These are phyloP conservation scores for Gambusia affinis DNA, from an alignment of 2,113 vertebrate species.

Conservation along the genomic window DNA sequence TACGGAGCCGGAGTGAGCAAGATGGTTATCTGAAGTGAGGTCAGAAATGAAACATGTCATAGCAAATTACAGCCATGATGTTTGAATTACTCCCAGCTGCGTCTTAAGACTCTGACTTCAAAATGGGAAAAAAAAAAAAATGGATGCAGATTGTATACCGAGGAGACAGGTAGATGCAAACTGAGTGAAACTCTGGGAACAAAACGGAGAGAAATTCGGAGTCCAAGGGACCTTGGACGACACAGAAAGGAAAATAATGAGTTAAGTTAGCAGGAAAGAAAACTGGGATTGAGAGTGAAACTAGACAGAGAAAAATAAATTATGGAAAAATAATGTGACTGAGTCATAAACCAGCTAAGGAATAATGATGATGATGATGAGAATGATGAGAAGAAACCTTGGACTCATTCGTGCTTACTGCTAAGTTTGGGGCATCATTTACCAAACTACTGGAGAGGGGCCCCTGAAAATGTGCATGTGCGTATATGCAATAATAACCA, in stretches of 20 bases:
- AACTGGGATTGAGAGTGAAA: constrained; percentile 47
- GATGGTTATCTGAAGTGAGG: constrained; percentile 83
- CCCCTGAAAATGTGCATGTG: constrained; percentile 58
- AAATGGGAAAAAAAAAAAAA: constrained; percentile 4
- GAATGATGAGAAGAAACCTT: constrained; percentile 79
- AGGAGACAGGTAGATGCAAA: constrained; percentile 40
- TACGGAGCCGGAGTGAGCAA: constrained; percentile 64
- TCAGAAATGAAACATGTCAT: constrained; percentile 86
- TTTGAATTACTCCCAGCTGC: constrained; percentile 80
- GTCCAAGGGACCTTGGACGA: constrained; percentile 54
- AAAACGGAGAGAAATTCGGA: constrained; percentile 16
- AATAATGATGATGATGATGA: constrained; percentile 77
- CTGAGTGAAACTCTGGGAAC: constrained; percentile 4
- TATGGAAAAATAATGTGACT: constrained; percentile 85
- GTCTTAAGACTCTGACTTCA: constrained; percentile 62
- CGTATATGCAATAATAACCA: constrained; percentile 81
- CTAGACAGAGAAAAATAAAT: constrained; percentile 60
- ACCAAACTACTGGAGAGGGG: constrained; percentile 79
- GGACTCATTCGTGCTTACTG: constrained; percentile 75
- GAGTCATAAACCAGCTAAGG: constrained; percentile 81
- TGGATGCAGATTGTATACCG: constrained; percentile 34
- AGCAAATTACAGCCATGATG: constrained; percentile 85
- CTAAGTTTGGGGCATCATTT: constrained; percentile 85
- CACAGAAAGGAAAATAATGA: constrained; percentile 66
- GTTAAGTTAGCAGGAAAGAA: constrained; percentile 48